Percentiles rank a stretch among this genome's conserved stretches.
Conservation (phyloP, 2,797 vertebrate genomes). For the Astyanax mexicanus region DNA sequence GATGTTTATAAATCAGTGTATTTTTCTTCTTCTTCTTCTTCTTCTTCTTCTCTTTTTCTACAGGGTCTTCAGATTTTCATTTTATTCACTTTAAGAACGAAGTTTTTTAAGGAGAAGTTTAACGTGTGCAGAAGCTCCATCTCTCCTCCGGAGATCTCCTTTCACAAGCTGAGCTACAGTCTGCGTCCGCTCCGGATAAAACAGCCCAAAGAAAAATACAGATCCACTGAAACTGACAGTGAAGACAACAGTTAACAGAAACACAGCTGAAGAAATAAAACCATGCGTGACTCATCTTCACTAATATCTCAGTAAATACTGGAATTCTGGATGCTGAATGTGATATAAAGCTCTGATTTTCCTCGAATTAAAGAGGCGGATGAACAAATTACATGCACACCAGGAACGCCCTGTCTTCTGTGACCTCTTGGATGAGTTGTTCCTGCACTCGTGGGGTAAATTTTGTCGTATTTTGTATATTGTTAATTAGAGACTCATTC, state of each 20-base stretch:
- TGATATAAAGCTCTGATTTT: too few species aligned
- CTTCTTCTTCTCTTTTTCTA: conserved; percentile 18
- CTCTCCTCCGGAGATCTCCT: not conserved
- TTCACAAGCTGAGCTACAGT: conserved; percentile 21
- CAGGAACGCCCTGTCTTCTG: too few species aligned
- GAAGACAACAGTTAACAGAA: not conserved
- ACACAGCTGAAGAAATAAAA: not conserved
- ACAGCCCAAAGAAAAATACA: conserved; percentile 5
- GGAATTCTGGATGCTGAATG: too few species aligned
- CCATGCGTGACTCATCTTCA: not conserved
- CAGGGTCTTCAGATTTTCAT: conserved; percentile 75
- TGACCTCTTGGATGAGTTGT: too few species aligned
- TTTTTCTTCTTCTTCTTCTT: too few species aligned
- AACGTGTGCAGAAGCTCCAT: not conserved
- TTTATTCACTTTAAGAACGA: conserved; percentile 64
- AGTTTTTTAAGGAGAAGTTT: conserved; percentile 45
- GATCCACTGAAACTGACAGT: not conserved
- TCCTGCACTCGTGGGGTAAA: too few species aligned
- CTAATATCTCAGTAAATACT: too few species aligned
- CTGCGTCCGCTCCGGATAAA: conserved; percentile 1
- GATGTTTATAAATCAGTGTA: too few species aligned
- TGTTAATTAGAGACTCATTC: too few species aligned
- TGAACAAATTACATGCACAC: too few species aligned
- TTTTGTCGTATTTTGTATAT: too few species aligned
- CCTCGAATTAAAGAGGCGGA: too few species aligned